phyloP scores from a whole-genome alignment of 37 sponge, comb jelly and placozoan species.

The Haliclona indistincta region DNA sequence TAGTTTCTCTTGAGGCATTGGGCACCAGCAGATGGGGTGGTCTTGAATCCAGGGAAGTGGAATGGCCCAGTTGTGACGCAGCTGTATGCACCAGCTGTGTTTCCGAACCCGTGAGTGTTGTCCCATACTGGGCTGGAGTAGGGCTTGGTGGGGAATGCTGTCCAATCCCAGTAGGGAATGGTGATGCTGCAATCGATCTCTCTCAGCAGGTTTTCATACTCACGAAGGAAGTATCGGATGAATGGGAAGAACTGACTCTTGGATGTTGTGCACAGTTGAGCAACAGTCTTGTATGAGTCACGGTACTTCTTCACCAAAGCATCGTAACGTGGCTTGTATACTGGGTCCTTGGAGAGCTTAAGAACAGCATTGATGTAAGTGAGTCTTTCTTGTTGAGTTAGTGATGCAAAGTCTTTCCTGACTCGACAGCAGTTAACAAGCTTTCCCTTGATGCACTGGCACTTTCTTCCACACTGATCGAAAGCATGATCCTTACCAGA shows the following conservation, averaged over 20 bases:
- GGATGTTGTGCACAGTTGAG: not conserved
- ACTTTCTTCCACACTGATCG: constrained; percentile 23
- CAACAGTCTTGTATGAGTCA: not conserved
- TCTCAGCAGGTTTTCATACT: constrained; percentile 45
- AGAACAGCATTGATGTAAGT: constrained; percentile 29
- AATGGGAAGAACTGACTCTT: constrained; percentile 37
- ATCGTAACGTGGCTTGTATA: constrained; percentile 43
- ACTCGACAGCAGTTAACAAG: constrained; percentile 22
- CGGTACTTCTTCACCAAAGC: constrained; percentile 12
- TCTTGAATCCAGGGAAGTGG: constrained; percentile 6
- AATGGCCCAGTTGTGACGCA: constrained; percentile 30
- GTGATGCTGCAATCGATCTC: constrained; percentile 38
- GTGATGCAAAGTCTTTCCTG: constrained; percentile 22
- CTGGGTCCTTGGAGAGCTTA: constrained; percentile 12
- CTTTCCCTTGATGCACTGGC: constrained; percentile 3
- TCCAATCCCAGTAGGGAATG: constrained; percentile 50
- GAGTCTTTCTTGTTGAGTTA: constrained; percentile 5
- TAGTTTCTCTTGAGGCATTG: constrained; percentile 60
- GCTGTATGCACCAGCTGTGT: not conserved
- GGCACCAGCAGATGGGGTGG: constrained; percentile 58
- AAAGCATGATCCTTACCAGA: constrained; percentile 3
- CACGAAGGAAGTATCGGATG: constrained; percentile 28
- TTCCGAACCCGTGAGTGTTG: constrained; percentile 20
- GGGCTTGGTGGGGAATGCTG: constrained; percentile 4
- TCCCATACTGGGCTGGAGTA: constrained; percentile 7